Evolutionary conservation across 2,797 vertebrate species (phyloP).

Genomic region (Steatocranus sp.): DNA sequence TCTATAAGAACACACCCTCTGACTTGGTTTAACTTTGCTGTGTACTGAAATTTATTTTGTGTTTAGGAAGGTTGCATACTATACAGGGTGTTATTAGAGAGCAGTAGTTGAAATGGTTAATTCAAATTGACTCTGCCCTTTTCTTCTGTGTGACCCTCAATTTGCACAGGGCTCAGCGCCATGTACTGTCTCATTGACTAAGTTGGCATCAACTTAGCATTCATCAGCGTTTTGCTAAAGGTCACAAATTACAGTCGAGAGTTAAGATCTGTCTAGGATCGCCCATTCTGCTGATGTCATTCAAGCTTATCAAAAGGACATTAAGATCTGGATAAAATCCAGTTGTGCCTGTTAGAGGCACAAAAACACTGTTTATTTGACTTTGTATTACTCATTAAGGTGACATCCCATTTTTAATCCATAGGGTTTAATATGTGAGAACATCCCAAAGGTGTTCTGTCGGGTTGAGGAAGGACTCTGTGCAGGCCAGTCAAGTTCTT

Average conservation of each 20-base stretch:
- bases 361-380: neutral
- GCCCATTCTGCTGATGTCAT: neutral
- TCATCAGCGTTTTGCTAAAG: neutral
- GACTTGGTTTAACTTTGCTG: constrained; percentile 32
- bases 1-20: neutral
- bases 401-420: neutral
- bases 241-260: neutral
- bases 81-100: neutral
- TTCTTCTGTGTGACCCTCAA: neutral
- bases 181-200: neutral
- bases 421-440: neutral
- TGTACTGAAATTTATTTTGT: neutral
- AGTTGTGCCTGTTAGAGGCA: neutral
- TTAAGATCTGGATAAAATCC: neutral
- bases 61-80: neutral
- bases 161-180: neutral
- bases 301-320: neutral
- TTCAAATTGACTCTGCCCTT: neutral
- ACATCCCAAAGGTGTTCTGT: neutral
- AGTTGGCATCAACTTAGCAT: neutral
- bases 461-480: rapidly evolving
- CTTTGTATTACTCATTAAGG: neutral
- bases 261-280: neutral
- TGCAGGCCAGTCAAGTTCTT: neutral
- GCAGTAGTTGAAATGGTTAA: neutral